phyloP scores from a whole-genome alignment of 2,888 invertebrate species.

The Polyommatus icarus region DNA sequence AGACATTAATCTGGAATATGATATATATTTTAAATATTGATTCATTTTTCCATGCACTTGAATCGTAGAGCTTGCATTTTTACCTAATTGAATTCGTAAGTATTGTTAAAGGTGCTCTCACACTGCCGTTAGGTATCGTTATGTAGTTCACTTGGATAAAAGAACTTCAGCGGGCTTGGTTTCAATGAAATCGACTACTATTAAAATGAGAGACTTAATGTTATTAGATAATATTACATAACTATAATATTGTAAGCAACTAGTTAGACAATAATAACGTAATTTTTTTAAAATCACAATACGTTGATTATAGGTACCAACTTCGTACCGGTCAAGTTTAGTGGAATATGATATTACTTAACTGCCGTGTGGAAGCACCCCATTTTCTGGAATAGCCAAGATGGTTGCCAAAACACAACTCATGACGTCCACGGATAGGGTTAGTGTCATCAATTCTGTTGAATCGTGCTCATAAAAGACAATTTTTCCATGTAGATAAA shows the following conservation, averaged over 20 bases:
- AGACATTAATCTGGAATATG: constrained; percentile 65
- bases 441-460: constrained; percentile 10
- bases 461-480: constrained; percentile 75
- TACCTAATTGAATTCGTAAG: neutral
- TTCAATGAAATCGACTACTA: neutral
- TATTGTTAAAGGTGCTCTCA: constrained; percentile 18
- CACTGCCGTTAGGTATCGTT: neutral
- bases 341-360: neutral
- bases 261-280: neutral
- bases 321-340: neutral
- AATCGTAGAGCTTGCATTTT: constrained; percentile 7
- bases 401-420: constrained; percentile 71
- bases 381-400: constrained; percentile 69
- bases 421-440: constrained; percentile 58
- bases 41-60: neutral
- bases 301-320: neutral
- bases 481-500: constrained; percentile 57
- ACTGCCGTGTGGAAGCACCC: neutral
- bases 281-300: neutral
- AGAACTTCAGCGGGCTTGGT: neutral
- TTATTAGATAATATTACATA: neutral
- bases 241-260: neutral
- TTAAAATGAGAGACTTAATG: neutral
- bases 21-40: constrained; percentile 55
- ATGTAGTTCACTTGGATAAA: neutral